These are phyloP conservation scores for Mythimna ferrago DNA, from an alignment of 2,888 invertebrate species.

Conservation along the genomic window DNA sequence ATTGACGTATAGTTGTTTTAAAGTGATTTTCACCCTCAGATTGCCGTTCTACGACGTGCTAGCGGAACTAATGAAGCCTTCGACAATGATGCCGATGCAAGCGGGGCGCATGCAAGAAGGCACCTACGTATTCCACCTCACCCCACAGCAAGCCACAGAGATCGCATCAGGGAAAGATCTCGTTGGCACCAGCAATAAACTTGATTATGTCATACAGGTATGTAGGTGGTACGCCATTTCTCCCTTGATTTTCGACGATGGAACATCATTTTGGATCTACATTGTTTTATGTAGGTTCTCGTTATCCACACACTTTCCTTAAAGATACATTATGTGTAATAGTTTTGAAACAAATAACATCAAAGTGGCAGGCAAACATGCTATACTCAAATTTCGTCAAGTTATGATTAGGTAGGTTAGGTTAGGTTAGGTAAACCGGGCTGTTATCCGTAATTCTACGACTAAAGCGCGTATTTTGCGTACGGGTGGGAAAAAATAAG, in stretches of 20 bases:
- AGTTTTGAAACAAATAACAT: not conserved
- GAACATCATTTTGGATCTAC: not conserved
- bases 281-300: not conserved
- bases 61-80: slow-evolving; percentile 97
- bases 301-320: not conserved
- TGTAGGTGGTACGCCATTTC: not conserved
- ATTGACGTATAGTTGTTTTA: not conserved
- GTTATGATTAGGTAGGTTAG: too few relatives aligned
- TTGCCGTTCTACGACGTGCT: slow-evolving; percentile 98
- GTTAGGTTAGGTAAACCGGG: too few relatives aligned
- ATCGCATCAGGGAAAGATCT: slow-evolving; percentile 95
- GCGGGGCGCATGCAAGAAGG: slow-evolving; percentile 96
- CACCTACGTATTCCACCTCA: slow-evolving; percentile 96
- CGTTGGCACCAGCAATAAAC: slow-evolving; percentile 91
- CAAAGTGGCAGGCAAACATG: not conserved
- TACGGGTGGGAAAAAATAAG: too few relatives aligned
- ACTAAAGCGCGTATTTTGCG: too few relatives aligned
- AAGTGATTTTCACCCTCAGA: slow-evolving; percentile 74
- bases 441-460: too few relatives aligned
- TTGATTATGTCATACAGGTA: slow-evolving; percentile 93
- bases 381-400: not conserved
- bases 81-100: slow-evolving; percentile 94
- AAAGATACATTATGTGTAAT: not conserved
- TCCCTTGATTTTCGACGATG: not conserved
- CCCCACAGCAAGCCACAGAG: slow-evolving; percentile 97